Conservation (phyloP, 2,888 invertebrate genomes). For the Oegoconia quadripuncta region DNA sequence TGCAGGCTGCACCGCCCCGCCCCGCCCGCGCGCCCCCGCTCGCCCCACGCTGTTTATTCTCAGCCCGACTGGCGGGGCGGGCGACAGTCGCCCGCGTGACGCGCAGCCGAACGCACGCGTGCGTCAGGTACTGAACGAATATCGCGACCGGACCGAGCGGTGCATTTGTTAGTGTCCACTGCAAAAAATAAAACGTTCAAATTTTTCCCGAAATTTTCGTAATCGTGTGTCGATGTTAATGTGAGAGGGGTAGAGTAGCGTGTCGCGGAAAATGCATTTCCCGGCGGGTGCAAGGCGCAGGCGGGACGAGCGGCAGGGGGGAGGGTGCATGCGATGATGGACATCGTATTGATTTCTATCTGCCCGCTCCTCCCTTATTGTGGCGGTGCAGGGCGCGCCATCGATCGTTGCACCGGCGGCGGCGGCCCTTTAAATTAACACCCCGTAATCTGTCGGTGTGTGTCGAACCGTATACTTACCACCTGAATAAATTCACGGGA, state of each 20-base stretch:
- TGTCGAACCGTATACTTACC: no score
- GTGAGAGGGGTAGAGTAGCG: slow-evolving; percentile 33
- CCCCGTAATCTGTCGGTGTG: slow-evolving; percentile 28
- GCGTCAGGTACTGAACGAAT: slow-evolving; percentile 47
- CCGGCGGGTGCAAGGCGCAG: slow-evolving; percentile 70
- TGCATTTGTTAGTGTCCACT: slow-evolving; percentile 67
- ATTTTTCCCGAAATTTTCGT: slow-evolving; percentile 22
- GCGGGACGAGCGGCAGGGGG: slow-evolving; percentile 80
- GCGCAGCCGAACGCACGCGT: slow-evolving; percentile 62
- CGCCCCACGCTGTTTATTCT: slow-evolving; percentile 71
- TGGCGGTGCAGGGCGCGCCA: slow-evolving; percentile 72
- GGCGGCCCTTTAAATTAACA: slow-evolving; percentile 46
- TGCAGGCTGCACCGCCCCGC: slow-evolving; percentile 58
- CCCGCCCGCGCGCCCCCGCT: slow-evolving; percentile 49
- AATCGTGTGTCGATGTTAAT: not conserved
- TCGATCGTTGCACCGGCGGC: slow-evolving; percentile 69
- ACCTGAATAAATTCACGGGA: no score
- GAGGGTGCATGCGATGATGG: slow-evolving; percentile 81
- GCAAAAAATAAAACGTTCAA: slow-evolving; percentile 41
- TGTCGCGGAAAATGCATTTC: slow-evolving; percentile 70
- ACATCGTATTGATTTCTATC: slow-evolving; percentile 80
- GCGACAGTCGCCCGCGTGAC: slow-evolving; percentile 75
- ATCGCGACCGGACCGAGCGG: slow-evolving; percentile 56
- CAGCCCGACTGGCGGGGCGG: slow-evolving; percentile 51
- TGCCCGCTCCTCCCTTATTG: slow-evolving; percentile 77